A percentile compares a stretch with the other conserved stretches of the same genome.
phyloP scores from a whole-genome alignment of 2,888 invertebrate genomes.

The Cephus spinipes region DNA sequence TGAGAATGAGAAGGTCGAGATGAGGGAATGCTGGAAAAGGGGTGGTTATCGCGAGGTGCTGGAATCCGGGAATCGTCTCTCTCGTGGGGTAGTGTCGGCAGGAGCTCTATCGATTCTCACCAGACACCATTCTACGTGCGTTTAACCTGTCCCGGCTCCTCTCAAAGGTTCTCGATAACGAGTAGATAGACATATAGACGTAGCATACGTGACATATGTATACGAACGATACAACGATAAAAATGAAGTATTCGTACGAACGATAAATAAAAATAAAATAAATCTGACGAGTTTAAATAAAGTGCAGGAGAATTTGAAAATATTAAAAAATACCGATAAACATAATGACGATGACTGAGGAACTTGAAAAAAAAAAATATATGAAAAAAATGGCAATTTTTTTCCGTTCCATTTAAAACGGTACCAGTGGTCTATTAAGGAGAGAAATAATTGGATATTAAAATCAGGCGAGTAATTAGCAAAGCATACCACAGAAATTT shows the following conservation, averaged over 20 bases:
- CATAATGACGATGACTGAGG: neutral
- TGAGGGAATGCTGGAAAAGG: conserved; percentile 41
- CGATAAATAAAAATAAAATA: neutral
- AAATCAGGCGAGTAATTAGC: neutral
- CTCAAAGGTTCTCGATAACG: neutral
- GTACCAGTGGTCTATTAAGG: neutral
- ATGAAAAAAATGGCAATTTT: no score
- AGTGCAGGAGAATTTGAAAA: neutral
- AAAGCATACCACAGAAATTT: neutral
- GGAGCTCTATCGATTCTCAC: conserved; percentile 58
- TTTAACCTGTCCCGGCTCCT: conserved; percentile 5
- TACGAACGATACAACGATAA: neutral
- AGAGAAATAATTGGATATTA: neutral
- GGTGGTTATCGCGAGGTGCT: conserved; percentile 35
- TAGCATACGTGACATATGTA: neutral
- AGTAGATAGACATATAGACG: neutral
- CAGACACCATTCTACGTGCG: conserved; percentile 46
- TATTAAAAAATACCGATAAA: neutral
- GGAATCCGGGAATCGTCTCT: conserved; percentile 55
- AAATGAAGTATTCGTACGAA: no score
- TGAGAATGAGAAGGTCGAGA: conserved; percentile 31
- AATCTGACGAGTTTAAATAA: neutral
- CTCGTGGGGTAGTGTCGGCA: conserved; percentile 50
- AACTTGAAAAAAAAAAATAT: no score
- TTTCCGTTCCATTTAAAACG: neutral